phyloP scores from a whole-genome alignment of 2,113 vertebrate species.

The Periophthalmus modestus region DNA sequence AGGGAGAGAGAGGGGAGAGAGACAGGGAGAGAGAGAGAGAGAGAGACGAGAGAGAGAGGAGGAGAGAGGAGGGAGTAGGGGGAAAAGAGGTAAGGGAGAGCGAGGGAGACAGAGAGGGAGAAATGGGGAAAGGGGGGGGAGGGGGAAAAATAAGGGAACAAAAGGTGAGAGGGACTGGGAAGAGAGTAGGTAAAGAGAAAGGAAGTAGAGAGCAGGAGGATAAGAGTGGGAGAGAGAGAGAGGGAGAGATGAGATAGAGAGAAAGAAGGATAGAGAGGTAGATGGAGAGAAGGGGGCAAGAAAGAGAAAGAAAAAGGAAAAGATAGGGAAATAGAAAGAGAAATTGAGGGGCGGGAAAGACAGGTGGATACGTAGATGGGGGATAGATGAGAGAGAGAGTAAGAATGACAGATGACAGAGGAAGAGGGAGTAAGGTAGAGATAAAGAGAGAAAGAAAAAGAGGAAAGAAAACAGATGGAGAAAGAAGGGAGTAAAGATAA shows the following conservation, averaged over 20 bases:
- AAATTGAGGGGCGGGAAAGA: constrained; percentile 57
- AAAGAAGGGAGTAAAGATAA: constrained; percentile 46
- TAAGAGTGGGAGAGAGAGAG: constrained; percentile 48
- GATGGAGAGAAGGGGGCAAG: constrained; percentile 47
- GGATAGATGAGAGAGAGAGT: no score
- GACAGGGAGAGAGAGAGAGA: no score
- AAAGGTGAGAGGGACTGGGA: no score
- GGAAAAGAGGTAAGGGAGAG: no score
- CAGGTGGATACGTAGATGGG: no score
- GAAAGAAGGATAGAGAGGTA: no score
- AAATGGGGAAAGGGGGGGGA: constrained; percentile 69
- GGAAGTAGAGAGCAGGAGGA: neutral
- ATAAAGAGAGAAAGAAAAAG: constrained; percentile 74
- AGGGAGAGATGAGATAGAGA: constrained; percentile 67
- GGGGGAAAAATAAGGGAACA: constrained; percentile 1
- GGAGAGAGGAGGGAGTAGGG: constrained; percentile 68
- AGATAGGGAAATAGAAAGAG: constrained; percentile 85
- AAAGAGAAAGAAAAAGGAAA: constrained; percentile 83
- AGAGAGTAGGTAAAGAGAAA: no score
- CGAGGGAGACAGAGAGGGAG: no score
- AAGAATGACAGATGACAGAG: no score
- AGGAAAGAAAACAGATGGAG: constrained; percentile 72
- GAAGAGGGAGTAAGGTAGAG: no score
- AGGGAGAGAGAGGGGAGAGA: constrained; percentile 22
- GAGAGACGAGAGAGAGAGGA: no score